Evolutionary conservation across 2,113 vertebrate species (phyloP).

Genomic region (Poecile atricapillus): DNA sequence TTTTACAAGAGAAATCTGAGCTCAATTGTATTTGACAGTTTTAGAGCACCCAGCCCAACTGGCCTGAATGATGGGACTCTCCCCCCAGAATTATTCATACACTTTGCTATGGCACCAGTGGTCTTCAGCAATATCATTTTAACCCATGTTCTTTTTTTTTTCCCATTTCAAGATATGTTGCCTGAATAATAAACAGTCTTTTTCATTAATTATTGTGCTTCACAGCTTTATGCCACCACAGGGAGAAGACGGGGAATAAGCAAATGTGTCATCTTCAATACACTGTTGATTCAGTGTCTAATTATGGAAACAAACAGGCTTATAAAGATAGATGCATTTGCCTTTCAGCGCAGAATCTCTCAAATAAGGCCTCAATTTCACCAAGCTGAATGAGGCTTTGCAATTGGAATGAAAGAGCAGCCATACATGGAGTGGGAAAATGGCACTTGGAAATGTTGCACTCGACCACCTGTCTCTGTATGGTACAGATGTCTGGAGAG

Average conservation of each 20-base stretch:
- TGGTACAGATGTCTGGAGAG: background rate
- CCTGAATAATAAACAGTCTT: slow-evolving; percentile 27
- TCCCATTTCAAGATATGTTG: background rate
- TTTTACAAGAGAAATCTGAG: background rate
- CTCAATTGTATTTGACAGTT: background rate
- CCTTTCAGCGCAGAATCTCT: background rate
- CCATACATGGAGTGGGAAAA: background rate
- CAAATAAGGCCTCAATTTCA: slow-evolving; percentile 8
- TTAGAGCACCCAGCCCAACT: background rate
- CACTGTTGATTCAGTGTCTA: slow-evolving; percentile 29
- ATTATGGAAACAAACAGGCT: slow-evolving; percentile 53
- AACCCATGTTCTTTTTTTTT: background rate
- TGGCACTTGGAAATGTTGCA: background rate
- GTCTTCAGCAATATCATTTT: background rate
- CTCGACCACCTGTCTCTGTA: background rate
- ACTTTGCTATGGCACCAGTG: background rate
- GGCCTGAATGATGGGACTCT: background rate
- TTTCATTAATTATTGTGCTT: slow-evolving; percentile 45
- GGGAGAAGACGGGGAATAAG: slow-evolving; percentile 35
- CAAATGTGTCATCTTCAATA: slow-evolving; percentile 45
- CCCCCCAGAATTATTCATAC: background rate
- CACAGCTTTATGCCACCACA: slow-evolving; percentile 9
- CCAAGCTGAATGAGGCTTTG: background rate
- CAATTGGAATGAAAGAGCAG: background rate
- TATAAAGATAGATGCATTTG: slow-evolving; percentile 26